Percentiles rank a stretch among this genome's conserved stretches.
These are phyloP conservation scores for Zaprionus camerounensis DNA, from an alignment of 1,140 invertebrate genomes.

Conservation along the genomic window DNA sequence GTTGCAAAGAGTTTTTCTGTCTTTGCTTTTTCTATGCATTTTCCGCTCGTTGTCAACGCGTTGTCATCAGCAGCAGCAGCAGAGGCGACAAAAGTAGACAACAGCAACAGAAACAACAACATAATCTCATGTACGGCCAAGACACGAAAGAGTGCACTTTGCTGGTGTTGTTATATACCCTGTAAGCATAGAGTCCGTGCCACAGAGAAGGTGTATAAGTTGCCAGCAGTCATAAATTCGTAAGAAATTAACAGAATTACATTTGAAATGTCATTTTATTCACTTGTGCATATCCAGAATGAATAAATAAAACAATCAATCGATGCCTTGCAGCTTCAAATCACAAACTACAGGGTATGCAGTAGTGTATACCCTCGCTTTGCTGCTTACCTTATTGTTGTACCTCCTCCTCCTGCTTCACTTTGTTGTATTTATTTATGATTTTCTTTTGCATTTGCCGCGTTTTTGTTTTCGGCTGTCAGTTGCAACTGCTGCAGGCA, in stretches of 20 bases:
- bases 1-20: conserved; percentile 33
- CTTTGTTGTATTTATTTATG: conserved; percentile 39
- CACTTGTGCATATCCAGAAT: too few relatives aligned
- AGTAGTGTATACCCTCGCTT: background rate
- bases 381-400: conserved; percentile 1
- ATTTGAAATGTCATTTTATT: too few relatives aligned
- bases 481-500: conserved; percentile 36
- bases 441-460: conserved; percentile 26
- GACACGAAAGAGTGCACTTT: conserved; percentile 45
- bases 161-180: background rate
- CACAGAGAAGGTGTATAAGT: background rate
- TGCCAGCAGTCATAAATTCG: too few relatives aligned
- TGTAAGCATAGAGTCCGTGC: background rate
- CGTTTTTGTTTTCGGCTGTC: conserved; percentile 30
- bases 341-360: background rate
- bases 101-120: conserved; percentile 13
- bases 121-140: conserved; percentile 35
- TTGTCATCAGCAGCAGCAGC: conserved; percentile 34
- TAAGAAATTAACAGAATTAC: too few relatives aligned
- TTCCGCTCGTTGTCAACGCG: conserved; percentile 36
- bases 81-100: background rate
- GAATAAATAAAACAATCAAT: too few relatives aligned
- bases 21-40: conserved; percentile 29
- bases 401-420: background rate
- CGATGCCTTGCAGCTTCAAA: too few relatives aligned